Evolutionary conservation across 2,797 vertebrate species (phyloP), one percentile per base, ranked within the genome.

Genomic region (Cyprinodon diabolis): DNA sequence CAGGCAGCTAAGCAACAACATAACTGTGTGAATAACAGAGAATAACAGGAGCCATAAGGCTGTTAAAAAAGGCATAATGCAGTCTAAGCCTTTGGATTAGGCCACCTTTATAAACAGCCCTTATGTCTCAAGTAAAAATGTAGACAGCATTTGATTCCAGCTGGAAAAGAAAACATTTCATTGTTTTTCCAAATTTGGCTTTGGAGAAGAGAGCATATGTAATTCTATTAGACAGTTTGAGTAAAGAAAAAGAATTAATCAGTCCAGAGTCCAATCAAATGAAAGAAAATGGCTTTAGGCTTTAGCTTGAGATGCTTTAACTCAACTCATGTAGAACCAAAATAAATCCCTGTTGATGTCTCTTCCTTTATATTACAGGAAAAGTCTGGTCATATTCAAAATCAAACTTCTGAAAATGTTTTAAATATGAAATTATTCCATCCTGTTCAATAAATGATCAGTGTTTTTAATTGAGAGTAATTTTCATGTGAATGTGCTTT

Each of bases 281-380:
- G 83, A 73, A 79, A 79, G 80, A 87, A 86, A 37, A 72, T 80
- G 81, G 66, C 77, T 88, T 85, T 83, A 85, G 72, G 83, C 85
- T 80, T 84, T 66, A 66, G 72, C 47, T 56, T 56, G 72, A 78
- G 71, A 80, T 75, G 77, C 68, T 74, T 2, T 1, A n/a, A 48
- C 73, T 15, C 14, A 25, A 25, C 25, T 25, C 58, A 52, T 76
- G 81, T 79, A 56, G 35, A 72, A 65, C 71, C 17, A 54, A 63
- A 79, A 80, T 57, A 56, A 48, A 67, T 40, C 40, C 21, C 2
- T 1, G 21, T 66, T 4, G 17, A n/a, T 56, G 23, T 47, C 54
- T 58, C 57, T 54, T 1, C n/a, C 14, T 35, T 52, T 19, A 2
- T n/a, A 15, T 19, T 68, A 4, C 35, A 25, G 56, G 7, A 58